Conservation (phyloP, 1,140 invertebrate genomes). For the Trialeurodes vaporariorum region DNA sequence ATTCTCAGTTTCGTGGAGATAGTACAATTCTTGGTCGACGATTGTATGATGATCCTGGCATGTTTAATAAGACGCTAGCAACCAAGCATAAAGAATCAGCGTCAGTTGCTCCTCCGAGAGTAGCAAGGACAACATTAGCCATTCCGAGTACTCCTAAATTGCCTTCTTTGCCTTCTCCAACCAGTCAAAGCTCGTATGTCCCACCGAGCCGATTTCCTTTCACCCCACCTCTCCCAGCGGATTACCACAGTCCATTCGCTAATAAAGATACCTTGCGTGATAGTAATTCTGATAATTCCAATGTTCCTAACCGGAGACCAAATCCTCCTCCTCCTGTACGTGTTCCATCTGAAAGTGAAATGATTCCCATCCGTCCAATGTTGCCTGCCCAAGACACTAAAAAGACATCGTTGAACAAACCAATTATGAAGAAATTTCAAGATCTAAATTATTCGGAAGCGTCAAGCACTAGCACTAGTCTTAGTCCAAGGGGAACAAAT, state of each 20-base stretch:
- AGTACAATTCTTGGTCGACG: background rate
- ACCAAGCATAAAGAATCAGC: background rate
- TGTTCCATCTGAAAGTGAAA: conserved; percentile 58
- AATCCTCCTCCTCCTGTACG: conserved; percentile 57
- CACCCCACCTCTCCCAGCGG: conserved; percentile 60
- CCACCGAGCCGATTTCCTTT: conserved; percentile 62
- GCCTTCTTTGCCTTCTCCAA: background rate
- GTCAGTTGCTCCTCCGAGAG: background rate
- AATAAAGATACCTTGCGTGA: conserved; percentile 70
- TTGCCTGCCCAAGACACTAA: conserved; percentile 38
- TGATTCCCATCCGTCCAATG: conserved; percentile 56
- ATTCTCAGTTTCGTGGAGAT: background rate
- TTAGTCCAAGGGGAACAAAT: conserved; percentile 33
- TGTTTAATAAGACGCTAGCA: background rate
- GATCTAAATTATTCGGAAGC: conserved; percentile 23
- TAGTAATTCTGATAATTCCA: conserved; percentile 36
- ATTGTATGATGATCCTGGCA: background rate
- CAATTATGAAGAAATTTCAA: conserved; percentile 35
- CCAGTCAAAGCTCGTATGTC: conserved; percentile 43
- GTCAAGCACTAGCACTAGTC: conserved; percentile 24
- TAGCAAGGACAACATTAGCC: background rate
- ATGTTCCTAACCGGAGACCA: conserved; percentile 19
- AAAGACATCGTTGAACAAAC: conserved; percentile 60
- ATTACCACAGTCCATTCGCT: conserved; percentile 62
- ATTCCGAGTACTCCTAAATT: background rate